phyloP scores from a whole-genome alignment of 1,140 invertebrate species.

The Mycetomoellerius zeteki region DNA sequence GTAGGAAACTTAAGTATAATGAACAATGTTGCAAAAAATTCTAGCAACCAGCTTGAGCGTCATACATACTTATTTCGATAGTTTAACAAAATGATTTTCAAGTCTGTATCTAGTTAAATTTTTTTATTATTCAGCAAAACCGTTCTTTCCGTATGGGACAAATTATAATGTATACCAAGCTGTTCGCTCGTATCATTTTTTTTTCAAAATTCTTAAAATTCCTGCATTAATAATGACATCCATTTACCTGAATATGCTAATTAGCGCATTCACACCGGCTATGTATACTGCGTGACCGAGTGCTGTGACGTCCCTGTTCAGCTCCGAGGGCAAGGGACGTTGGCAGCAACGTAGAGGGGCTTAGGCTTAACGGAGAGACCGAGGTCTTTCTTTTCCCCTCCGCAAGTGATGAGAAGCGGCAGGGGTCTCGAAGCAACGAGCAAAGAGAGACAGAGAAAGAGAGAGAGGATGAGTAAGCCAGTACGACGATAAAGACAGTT shows the following conservation, averaged over 20 bases:
- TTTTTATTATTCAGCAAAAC: too few species aligned
- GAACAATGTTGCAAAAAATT: too few species aligned
- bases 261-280: slow-evolving; percentile 18
- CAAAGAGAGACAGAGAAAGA: slow-evolving; percentile 40
- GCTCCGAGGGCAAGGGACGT: slow-evolving; percentile 26
- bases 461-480: slow-evolving; percentile 53
- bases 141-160: not conserved
- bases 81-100: too few species aligned
- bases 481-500: slow-evolving; percentile 64
- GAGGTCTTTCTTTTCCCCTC: slow-evolving; percentile 20
- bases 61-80: too few species aligned
- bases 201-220: not conserved
- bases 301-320: not conserved
- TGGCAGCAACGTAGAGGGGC: not conserved
- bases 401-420: slow-evolving; percentile 3
- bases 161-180: not conserved
- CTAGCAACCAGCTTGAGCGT: too few species aligned
- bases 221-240: not conserved
- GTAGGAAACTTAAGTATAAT: too few species aligned
- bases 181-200: not conserved
- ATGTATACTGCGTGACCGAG: not conserved
- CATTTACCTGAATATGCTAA: slow-evolving; percentile 18
- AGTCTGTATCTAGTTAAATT: too few species aligned
- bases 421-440: not conserved
- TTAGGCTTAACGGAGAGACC: slow-evolving; percentile 1